Conservation (phyloP, 2,888 invertebrate species). For the Dilophus febrilis region DNA sequence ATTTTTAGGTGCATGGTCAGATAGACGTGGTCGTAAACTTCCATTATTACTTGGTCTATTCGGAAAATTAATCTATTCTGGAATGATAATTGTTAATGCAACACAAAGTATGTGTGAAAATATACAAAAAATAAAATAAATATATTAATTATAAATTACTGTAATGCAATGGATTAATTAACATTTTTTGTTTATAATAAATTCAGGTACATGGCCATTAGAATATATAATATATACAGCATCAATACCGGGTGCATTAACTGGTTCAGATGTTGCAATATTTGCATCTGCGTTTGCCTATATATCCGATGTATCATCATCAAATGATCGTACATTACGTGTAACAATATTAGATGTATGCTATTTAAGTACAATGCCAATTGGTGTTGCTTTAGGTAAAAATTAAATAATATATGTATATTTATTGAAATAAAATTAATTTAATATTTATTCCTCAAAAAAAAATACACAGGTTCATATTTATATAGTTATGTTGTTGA, state of each 20-base stretch:
- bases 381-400: conserved; percentile 58
- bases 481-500: conserved; percentile 43
- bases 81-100: conserved; percentile 56
- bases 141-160: background rate
- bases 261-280: conserved; percentile 64
- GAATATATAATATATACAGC: conserved; percentile 60
- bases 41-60: conserved; percentile 52
- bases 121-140: background rate
- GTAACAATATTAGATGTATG: conserved; percentile 68
- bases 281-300: conserved; percentile 67
- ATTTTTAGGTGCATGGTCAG: conserved; percentile 69
- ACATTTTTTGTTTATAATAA: too few species aligned
- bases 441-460: conserved; percentile 17
- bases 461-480: conserved; percentile 48
- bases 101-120: conserved; percentile 29
- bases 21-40: conserved; percentile 57
- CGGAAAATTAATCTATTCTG: conserved; percentile 59
- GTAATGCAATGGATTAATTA: too few species aligned
- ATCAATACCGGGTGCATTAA: conserved; percentile 54
- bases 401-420: background rate
- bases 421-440: background rate
- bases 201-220: conserved; percentile 45
- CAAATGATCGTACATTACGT: conserved; percentile 52
- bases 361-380: conserved; percentile 68
- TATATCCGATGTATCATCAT: conserved; percentile 57